A percentile compares a stretch with the other conserved stretches of the same genome.
Evolutionary conservation across 2,888 invertebrate species (phyloP).

Genomic region (Clivina fossor): DNA sequence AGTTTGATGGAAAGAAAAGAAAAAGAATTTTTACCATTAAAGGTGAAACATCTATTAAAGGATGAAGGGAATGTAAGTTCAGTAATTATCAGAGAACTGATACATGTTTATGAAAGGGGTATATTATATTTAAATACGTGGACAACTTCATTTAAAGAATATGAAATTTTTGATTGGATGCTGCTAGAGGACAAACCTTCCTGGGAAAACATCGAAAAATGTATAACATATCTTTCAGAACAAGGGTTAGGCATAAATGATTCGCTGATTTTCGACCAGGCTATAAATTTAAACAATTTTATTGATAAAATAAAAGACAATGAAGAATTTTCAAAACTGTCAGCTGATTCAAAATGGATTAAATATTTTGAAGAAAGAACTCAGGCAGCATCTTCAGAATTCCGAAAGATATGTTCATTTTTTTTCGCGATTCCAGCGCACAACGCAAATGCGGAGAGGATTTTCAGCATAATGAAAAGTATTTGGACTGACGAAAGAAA

Average conservation of each 20-base stretch:
- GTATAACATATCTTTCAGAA: no score
- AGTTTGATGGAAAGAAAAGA: no score
- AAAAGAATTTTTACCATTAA: no score
- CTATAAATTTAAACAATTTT: neutral
- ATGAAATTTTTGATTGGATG: no score
- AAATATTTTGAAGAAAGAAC: neutral
- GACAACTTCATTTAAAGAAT: no score
- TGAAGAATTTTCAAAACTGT: neutral
- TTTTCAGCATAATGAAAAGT: neutral
- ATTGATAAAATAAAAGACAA: neutral
- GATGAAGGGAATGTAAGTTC: no score
- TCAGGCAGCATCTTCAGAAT: neutral
- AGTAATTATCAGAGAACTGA: no score
- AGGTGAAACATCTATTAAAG: no score
- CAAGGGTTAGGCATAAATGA: no score
- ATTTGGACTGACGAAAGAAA: neutral
- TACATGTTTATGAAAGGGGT: no score
- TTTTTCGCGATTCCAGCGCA: neutral
- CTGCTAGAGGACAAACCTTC: neutral
- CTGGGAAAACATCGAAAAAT: neutral
- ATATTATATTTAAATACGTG: no score
- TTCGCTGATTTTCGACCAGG: neutral
- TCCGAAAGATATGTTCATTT: neutral
- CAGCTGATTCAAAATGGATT: neutral
- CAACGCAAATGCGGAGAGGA: neutral